phyloP scores from a whole-genome alignment of 2,113 vertebrate genomes.

The Panthera tigris region DNA sequence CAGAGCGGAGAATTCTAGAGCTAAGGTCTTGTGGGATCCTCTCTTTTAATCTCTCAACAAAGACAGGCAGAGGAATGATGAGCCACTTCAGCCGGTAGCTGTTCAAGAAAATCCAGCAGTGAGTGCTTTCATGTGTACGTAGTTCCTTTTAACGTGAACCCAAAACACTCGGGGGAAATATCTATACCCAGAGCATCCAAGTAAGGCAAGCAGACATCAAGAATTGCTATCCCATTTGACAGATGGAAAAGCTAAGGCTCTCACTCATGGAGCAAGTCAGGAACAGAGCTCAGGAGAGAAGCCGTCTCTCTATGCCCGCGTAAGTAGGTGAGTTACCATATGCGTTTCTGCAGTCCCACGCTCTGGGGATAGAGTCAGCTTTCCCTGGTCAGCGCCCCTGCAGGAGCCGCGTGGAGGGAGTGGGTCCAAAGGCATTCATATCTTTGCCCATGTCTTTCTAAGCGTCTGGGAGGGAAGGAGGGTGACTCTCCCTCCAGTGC shows the following conservation, averaged over 20 bases:
- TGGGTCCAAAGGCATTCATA: neutral
- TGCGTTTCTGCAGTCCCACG: fast-evolving
- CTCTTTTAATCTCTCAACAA: constrained; percentile 25
- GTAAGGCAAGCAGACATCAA: neutral
- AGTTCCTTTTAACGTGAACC: neutral
- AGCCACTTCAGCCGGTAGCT: neutral
- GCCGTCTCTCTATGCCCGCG: neutral
- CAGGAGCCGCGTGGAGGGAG: too few species aligned
- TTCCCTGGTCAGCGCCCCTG: neutral
- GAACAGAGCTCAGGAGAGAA: neutral
- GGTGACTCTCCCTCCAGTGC: neutral
- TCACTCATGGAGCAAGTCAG: neutral
- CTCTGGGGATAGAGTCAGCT: neutral
- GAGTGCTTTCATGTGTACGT: neutral
- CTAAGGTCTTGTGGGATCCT: neutral
- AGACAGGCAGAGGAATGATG: constrained; percentile 8
- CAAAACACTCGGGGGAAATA: neutral
- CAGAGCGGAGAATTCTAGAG: constrained; percentile 11
- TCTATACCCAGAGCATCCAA: neutral
- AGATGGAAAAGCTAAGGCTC: neutral
- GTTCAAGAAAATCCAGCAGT: neutral
- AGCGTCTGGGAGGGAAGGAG: neutral
- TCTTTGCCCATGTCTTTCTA: neutral
- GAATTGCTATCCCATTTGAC: neutral
- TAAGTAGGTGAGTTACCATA: neutral